A percentile compares a stretch with the other conserved stretches of the same genome.
Evolutionary conservation across 1,140 invertebrate species (phyloP).

Genomic region (Drosophila nigrodunni): DNA sequence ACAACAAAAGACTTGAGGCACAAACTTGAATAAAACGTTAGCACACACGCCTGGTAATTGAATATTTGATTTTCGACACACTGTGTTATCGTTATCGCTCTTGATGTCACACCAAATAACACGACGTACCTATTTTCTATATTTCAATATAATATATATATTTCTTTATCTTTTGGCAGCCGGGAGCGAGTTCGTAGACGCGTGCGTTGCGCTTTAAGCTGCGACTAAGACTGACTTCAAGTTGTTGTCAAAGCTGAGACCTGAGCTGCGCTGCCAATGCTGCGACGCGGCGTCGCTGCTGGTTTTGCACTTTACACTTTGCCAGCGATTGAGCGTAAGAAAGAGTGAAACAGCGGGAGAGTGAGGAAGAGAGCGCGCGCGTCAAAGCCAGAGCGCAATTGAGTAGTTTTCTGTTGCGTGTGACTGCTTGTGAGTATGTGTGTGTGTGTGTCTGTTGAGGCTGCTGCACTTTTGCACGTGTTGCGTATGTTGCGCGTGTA

Average conservation of each 20-base stretch:
- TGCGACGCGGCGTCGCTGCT: conserved; percentile 23
- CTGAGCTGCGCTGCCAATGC: conserved; percentile 42
- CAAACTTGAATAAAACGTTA: conserved; percentile 53
- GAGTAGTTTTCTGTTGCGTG: conserved; percentile 15
- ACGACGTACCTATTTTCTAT: conserved; percentile 19
- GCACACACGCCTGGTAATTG: conserved; percentile 11
- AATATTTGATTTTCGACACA: conserved; percentile 20
- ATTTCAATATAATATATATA: too few relatives aligned
- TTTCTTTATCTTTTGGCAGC: background rate
- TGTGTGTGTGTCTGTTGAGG: background rate
- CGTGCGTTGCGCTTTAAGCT: conserved; percentile 73
- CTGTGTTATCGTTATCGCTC: conserved; percentile 37
- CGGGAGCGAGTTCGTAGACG: conserved; percentile 56
- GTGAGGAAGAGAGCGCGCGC: background rate
- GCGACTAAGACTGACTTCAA: conserved; percentile 75
- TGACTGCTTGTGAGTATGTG: conserved; percentile 5
- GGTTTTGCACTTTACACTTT: conserved; percentile 81
- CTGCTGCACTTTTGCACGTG: conserved; percentile 69
- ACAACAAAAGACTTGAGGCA: conserved; percentile 76
- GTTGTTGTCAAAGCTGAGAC: conserved; percentile 49
- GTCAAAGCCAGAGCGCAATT: too few relatives aligned
- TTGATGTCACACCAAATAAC: conserved; percentile 39
- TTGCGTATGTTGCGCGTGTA: conserved; percentile 41
- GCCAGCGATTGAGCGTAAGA: conserved; percentile 40
- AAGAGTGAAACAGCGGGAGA: conserved; percentile 15